Evolutionary conservation across 2,888 invertebrate species (phyloP).

Genomic region (Spialia ferax): DNA sequence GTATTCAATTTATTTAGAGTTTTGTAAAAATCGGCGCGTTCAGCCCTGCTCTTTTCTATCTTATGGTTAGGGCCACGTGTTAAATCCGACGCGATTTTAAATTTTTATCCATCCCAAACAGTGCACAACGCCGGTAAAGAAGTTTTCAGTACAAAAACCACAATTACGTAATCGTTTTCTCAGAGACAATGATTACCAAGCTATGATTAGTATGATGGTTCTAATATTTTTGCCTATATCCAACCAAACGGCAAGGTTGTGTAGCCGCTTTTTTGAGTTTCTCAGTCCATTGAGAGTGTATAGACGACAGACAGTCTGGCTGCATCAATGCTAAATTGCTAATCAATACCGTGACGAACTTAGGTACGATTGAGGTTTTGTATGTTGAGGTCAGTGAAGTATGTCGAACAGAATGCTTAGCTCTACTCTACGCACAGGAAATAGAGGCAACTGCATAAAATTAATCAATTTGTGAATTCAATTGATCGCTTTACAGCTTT

Average conservation of each 20-base stretch:
- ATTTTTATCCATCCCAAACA: no score
- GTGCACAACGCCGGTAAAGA: no score
- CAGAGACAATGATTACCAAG: not conserved
- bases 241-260: slow-evolving; percentile 13
- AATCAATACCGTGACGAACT: slow-evolving; percentile 62
- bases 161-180: slow-evolving; percentile 14
- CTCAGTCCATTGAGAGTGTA: slow-evolving; percentile 22
- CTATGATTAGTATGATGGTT: not conserved
- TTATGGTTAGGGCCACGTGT: no score
- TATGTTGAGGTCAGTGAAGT: slow-evolving; percentile 40
- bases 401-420: slow-evolving; percentile 16
- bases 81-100: no score
- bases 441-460: not conserved
- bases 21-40: no score
- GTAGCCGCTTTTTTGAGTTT: slow-evolving; percentile 30
- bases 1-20: no score
- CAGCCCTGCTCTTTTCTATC: no score
- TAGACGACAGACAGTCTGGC: slow-evolving; percentile 56
- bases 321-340: slow-evolving; percentile 37
- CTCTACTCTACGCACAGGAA: slow-evolving; percentile 18
- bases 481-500: not conserved
- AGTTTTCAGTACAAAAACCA: not conserved
- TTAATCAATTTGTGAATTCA: slow-evolving; percentile 7
- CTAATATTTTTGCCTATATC: slow-evolving; percentile 1
- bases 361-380: slow-evolving; percentile 53